These are phyloP conservation scores for Proisotoma minuta DNA, from an alignment of 2,888 invertebrate species.

Conservation along the genomic window DNA sequence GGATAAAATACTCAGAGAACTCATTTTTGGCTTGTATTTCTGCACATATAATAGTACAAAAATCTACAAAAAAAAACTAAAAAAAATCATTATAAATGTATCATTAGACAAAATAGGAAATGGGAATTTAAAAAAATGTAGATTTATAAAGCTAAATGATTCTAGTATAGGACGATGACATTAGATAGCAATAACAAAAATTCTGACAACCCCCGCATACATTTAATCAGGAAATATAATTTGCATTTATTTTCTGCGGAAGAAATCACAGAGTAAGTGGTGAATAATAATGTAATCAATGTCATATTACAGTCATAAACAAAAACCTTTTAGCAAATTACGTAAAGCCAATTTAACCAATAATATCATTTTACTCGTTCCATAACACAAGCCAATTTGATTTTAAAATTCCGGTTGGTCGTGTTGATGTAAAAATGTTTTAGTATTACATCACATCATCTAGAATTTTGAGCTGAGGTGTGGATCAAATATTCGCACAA, in stretches of 20 bases:
- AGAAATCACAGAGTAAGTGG: background rate
- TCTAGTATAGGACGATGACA: background rate
- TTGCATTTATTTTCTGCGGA: background rate
- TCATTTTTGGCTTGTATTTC: too few species aligned
- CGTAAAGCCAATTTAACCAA: background rate
- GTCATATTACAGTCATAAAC: background rate
- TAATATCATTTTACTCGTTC: too few species aligned
- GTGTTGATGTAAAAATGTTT: background rate
- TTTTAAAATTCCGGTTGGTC: background rate
- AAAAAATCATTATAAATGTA: background rate
- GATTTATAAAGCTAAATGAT: too few species aligned
- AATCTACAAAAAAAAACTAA: too few species aligned
- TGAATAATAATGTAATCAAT: background rate
- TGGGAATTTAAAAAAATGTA: too few species aligned
- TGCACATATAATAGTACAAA: too few species aligned
- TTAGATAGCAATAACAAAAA: background rate
- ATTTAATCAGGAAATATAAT: background rate
- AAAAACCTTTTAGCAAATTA: slow-evolving; percentile 1
- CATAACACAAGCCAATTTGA: background rate
- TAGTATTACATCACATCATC: background rate
- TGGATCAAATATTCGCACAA: background rate
- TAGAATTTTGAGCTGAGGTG: background rate
- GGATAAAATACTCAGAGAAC: too few species aligned
- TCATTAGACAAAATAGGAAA: background rate
- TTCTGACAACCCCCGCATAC: background rate